Base-by-base conservation (phyloP, 1,140 invertebrate genomes). In the Drosophila setifemur region DNA sequence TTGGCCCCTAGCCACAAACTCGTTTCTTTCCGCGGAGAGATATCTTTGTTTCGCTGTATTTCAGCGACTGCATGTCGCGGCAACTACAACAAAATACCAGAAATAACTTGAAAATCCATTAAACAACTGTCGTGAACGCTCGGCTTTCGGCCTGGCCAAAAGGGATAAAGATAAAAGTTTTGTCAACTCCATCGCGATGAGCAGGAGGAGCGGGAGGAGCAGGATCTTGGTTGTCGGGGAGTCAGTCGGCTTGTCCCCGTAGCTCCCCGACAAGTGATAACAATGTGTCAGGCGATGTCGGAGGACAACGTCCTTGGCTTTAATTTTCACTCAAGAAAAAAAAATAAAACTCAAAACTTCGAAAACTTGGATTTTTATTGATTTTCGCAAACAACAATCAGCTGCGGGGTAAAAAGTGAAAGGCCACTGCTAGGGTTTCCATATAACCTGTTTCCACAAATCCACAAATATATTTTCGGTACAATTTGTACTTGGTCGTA, bases 81-180 rank as follows among this genome's bases (percentile, higher is more conserved):
- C 69, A 70, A 83, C 79, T 74, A 71, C 79, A 83, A 74, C 79
- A 83, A 86, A 86, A 86, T 86, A 76, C 81, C 81, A 86, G 71
- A 86, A 86, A 86, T 86, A 86, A 81, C 81, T 86, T 76, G 81
- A 76, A 86, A 86, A 86, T 86, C 81, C 81, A 86, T 86, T 86
- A 86, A 87, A 86, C 61, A 66, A 66, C 61, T 64, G 61, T 66
- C 57, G 61, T 42, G 23, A 25, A 21, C 33, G 23, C 44, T 35
- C 28, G 29, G 21, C 37, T 5, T 14, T 49, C n/a, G 35, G 31
- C 45, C 54, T 19, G 53, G 54, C 39, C 33, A 25, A 70, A 47
- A 73, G 71, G 81, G 81, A 85, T 86, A 72, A 55, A 85, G 74
- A 86, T 75, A 86, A 86, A 66, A 64, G 54, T 75, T 83, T 85